Conservation (phyloP, 2,113 vertebrate genomes). For the Sylvietta virens region DNA sequence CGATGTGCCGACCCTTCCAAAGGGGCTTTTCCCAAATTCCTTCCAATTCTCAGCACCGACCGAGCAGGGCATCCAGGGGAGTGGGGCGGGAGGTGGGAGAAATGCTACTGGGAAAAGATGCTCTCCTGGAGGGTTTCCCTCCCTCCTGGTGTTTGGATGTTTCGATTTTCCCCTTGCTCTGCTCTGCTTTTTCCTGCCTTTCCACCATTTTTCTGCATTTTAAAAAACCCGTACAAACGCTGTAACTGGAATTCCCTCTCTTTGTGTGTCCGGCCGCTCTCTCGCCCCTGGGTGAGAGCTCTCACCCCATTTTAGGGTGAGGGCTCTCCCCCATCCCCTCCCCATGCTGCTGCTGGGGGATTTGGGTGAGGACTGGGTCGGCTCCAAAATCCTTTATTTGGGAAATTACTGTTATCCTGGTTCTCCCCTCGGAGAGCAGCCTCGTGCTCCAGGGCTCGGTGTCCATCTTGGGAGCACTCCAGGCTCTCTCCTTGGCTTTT, state of each 20-base stretch:
- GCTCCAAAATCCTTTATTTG: not conserved
- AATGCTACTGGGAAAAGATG: not conserved
- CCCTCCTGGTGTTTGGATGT: not conserved
- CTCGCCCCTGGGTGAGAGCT: fast-evolving
- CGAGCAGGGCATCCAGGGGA: fast-evolving
- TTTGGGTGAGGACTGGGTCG: not conserved
- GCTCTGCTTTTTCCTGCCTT: not conserved
- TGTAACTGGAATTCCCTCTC: not conserved
- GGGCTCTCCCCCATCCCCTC: fast-evolving
- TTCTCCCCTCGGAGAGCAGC: not conserved
- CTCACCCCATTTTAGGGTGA: not conserved
- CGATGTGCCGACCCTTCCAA: fast-evolving
- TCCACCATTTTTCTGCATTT: not conserved
- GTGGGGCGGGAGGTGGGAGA: not conserved
- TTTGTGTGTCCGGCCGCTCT: fast-evolving
- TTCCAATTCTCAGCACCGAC: fast-evolving
- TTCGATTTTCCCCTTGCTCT: not conserved
- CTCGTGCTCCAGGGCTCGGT: fast-evolving
- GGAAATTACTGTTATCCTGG: not conserved
- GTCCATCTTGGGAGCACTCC: not conserved
- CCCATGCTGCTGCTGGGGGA: fast-evolving
- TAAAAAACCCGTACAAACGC: not conserved
- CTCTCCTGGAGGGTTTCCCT: not conserved
- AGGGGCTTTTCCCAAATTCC: not conserved
- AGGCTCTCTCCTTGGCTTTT: not conserved